phyloP scores from a whole-genome alignment of 2,113 vertebrate genomes.

The Anolis carolinensis region DNA sequence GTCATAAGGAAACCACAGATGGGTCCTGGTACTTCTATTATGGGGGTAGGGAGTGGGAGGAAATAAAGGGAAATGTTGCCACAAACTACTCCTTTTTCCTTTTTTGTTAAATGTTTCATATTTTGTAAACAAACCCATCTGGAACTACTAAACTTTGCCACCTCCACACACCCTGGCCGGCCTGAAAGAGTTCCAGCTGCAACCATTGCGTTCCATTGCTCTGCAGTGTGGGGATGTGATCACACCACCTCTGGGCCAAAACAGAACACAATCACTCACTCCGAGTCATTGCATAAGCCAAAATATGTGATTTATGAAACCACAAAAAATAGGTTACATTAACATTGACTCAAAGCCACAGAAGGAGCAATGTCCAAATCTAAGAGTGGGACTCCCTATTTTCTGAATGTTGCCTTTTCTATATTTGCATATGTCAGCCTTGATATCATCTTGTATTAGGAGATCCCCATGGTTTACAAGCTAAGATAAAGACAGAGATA shows the following conservation, averaged over 20 bases:
- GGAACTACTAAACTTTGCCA: conserved; percentile 68
- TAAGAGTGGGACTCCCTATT: conserved; percentile 59
- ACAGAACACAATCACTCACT: conserved; percentile 72
- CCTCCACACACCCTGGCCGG: conserved; percentile 56
- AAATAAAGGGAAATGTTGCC: conserved; percentile 54
- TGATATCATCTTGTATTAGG: conserved; percentile 41
- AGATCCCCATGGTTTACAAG: conserved; percentile 48
- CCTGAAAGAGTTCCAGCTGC: conserved; percentile 66
- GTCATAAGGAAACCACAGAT: conserved; percentile 42
- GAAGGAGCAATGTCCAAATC: conserved; percentile 50
- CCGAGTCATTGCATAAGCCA: conserved; percentile 76
- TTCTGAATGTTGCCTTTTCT: conserved; percentile 50
- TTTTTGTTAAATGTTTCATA: conserved; percentile 58
- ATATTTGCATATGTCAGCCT: conserved; percentile 37
- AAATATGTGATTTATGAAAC: conserved; percentile 74
- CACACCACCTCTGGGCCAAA: conserved; percentile 67
- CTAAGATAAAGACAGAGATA: conserved; percentile 26
- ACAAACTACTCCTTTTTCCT: conserved; percentile 46
- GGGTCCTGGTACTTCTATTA: conserved; percentile 47
- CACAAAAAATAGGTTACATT: conserved; percentile 71
- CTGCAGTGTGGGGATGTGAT: conserved; percentile 63
- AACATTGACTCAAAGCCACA: conserved; percentile 65
- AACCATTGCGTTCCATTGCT: conserved; percentile 67
- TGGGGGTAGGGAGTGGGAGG: conserved; percentile 50
- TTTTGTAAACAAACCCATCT: conserved; percentile 76